Percentiles rank a stretch among this genome's conserved stretches.
These are phyloP conservation scores for Dicrurus megarhynchus DNA, from an alignment of 2,113 vertebrate genomes.

Conservation along the genomic window DNA sequence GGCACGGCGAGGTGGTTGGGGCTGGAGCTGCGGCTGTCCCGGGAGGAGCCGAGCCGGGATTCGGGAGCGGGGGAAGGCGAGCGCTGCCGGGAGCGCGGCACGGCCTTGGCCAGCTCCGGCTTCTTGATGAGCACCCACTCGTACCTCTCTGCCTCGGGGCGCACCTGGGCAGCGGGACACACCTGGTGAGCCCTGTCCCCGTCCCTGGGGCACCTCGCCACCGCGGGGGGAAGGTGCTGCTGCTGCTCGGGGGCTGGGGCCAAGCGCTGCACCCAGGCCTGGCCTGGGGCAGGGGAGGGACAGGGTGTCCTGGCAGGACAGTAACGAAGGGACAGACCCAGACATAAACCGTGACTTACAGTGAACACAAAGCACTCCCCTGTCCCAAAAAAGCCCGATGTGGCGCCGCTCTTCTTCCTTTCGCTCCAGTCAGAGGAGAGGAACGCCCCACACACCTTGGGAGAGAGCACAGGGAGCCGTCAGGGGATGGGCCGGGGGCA, in stretches of 20 bases:
- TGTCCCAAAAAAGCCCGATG: conserved; percentile 79
- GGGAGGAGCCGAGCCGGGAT: neutral
- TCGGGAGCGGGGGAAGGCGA: neutral
- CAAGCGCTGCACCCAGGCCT: fast-evolving
- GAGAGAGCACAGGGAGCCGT: neutral
- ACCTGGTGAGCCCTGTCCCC: neutral
- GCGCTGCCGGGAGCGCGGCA: conserved; percentile 14
- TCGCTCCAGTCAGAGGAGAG: conserved; percentile 81
- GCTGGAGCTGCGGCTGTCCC: neutral
- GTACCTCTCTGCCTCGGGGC: conserved; percentile 79
- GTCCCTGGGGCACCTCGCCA: neutral
- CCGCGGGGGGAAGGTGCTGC: neutral
- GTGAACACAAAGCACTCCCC: conserved; percentile 87
- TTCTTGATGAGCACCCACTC: conserved; percentile 82
- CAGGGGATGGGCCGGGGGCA: neutral
- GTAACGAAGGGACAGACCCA: neutral
- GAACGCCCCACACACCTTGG: conserved; percentile 82
- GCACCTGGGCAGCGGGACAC: conserved; percentile 70
- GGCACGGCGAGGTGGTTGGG: conserved; percentile 68
- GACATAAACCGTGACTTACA: conserved; percentile 58
- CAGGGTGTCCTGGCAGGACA: neutral
- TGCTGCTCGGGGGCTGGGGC: neutral
- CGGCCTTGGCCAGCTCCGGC: conserved; percentile 67
- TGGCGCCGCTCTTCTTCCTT: conserved; percentile 68
- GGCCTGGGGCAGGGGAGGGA: neutral